These are phyloP conservation scores for Excalfactoria chinensis DNA, from an alignment of 2,113 vertebrate species.

Conservation along the genomic window DNA sequence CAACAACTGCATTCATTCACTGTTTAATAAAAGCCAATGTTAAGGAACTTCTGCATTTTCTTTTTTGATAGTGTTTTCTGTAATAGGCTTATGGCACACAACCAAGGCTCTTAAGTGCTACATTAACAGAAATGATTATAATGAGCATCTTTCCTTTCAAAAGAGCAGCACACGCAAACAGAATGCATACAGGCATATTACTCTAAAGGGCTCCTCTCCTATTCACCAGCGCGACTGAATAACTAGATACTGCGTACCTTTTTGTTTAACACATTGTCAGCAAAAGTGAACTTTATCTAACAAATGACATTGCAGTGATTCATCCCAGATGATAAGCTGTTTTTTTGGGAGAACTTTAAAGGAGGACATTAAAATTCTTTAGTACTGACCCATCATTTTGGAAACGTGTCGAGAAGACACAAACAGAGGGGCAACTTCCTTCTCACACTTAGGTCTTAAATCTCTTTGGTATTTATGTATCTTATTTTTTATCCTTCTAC, in stretches of 20 bases:
- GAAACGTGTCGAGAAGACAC: background rate
- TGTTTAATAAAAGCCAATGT: background rate
- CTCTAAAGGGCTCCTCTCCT: background rate
- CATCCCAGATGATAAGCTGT: background rate
- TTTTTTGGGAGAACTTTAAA: background rate
- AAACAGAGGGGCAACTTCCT: background rate
- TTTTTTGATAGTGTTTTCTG: background rate
- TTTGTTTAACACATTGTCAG: background rate
- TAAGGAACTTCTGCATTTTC: background rate
- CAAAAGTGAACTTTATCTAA: background rate
- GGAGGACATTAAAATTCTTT: background rate
- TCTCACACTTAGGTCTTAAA: background rate
- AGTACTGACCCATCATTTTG: background rate
- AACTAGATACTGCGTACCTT: background rate
- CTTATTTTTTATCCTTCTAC: background rate
- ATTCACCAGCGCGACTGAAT: background rate
- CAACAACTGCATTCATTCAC: background rate
- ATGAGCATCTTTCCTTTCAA: background rate
- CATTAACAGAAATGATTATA: background rate
- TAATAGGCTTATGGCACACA: background rate
- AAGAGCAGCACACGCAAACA: background rate
- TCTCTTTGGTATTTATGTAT: background rate
- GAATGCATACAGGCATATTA: background rate
- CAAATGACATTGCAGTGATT: background rate
- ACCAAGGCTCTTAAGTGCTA: background rate